phyloP scores from a whole-genome alignment of 1,140 invertebrate genomes.

The Nymphalis io region DNA sequence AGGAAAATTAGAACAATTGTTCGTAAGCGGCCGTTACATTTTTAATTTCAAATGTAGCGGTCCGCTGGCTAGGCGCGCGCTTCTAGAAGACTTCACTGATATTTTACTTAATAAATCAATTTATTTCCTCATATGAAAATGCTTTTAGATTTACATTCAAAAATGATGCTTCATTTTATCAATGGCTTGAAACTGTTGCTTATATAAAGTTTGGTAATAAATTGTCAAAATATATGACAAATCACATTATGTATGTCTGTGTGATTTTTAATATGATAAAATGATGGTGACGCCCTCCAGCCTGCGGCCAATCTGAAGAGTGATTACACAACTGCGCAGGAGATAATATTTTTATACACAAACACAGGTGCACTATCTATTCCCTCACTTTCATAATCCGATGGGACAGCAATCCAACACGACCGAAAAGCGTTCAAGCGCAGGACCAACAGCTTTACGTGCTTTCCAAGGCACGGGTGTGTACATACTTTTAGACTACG shows the following conservation, averaged over 20 bases:
- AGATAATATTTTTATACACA: no score
- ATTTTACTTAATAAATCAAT: neutral
- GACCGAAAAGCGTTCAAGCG: no score
- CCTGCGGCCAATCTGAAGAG: no score
- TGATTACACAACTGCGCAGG: no score
- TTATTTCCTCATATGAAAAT: neutral
- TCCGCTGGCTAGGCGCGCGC: neutral
- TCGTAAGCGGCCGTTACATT: slow-evolving; percentile 3
- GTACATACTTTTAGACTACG: no score
- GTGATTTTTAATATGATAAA: no score
- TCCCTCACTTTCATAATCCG: no score
- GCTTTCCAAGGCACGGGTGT: no score
- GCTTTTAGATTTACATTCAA: neutral
- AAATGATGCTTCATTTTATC: neutral
- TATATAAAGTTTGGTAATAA: slow-evolving; percentile 1
- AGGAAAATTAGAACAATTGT: slow-evolving; percentile 65
- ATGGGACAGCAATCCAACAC: no score
- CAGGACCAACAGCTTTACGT: no score
- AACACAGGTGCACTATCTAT: no score
- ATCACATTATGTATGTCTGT: neutral
- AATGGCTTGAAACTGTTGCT: neutral
- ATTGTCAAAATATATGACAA: neutral
- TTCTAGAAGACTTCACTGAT: neutral
- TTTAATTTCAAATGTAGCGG: slow-evolving; percentile 7
- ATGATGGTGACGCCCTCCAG: no score